Percentiles rank a stretch among this genome's conserved stretches.
Conservation (phyloP, 2,113 vertebrate species). For the Pundamilia nyererei region DNA sequence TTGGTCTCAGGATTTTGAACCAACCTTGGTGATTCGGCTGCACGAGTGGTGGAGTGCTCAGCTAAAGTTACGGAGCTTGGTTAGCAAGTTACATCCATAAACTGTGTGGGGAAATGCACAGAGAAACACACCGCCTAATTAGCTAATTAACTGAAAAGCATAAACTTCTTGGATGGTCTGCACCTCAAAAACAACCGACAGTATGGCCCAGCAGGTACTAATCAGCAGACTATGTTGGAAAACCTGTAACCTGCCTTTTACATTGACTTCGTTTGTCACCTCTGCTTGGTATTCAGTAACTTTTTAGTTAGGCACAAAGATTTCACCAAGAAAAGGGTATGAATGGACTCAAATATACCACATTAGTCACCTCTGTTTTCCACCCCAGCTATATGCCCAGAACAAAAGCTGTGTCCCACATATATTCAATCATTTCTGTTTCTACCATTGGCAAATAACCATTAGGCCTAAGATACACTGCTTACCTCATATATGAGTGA, state of each 20-base stretch:
- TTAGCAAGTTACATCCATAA: neutral
- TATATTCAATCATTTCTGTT: neutral
- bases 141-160: neutral
- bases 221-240: neutral
- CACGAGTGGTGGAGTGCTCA: neutral
- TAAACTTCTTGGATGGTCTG: neutral
- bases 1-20: neutral
- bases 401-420: neutral
- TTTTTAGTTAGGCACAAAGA: neutral
- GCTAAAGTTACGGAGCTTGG: neutral
- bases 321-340: neutral
- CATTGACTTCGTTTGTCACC: fast-evolving
- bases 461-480: neutral
- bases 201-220: neutral
- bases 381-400: neutral
- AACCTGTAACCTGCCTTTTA: neutral
- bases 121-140: neutral
- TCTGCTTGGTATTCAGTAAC: neutral
- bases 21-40: neutral
- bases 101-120: fast-evolving
- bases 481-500: neutral
- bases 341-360: neutral
- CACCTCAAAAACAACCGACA: neutral
- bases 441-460: neutral
- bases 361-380: neutral